Conservation (phyloP, 2,113 vertebrate genomes). For the Rhinogobius similis region DNA sequence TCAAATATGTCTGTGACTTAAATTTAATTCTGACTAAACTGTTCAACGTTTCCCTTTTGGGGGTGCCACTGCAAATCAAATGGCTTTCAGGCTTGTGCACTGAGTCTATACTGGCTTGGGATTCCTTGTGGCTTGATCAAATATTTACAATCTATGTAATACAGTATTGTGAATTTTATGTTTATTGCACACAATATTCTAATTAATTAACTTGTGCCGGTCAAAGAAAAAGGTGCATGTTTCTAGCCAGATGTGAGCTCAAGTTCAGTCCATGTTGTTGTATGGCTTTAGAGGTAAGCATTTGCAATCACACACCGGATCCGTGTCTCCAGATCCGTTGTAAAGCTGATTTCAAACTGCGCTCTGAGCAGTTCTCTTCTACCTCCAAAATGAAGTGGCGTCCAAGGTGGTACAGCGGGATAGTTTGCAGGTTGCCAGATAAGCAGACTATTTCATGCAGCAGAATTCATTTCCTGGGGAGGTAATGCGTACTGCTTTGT, state of each 20-base stretch:
- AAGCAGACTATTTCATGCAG: constrained; percentile 74
- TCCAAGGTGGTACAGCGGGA: constrained; percentile 23
- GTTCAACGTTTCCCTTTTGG: too few species aligned
- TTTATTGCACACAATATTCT: background rate
- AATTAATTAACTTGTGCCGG: constrained; percentile 1
- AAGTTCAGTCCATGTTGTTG: background rate
- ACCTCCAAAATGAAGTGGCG: constrained; percentile 16
- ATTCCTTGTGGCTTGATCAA: background rate
- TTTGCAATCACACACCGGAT: constrained; percentile 27
- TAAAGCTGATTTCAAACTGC: constrained; percentile 6
- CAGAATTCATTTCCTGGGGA: constrained; percentile 74
- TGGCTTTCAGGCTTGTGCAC: background rate
- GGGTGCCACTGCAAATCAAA: too few species aligned
- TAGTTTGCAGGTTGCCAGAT: constrained; percentile 57
- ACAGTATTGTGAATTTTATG: background rate
- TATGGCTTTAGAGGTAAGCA: constrained; percentile 39
- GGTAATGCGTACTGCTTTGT: constrained; percentile 64
- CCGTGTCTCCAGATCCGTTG: constrained; percentile 3
- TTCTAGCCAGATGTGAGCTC: constrained; percentile 35
- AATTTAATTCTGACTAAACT: background rate
- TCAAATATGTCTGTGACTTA: background rate
- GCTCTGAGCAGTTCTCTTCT: constrained; percentile 22
- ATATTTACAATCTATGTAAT: background rate
- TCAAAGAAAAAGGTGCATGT: constrained; percentile 42
- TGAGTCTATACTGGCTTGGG: too few species aligned